Evolutionary conservation across 2,888 invertebrate genomes (phyloP).

Genomic region (Thera obeliscata): DNA sequence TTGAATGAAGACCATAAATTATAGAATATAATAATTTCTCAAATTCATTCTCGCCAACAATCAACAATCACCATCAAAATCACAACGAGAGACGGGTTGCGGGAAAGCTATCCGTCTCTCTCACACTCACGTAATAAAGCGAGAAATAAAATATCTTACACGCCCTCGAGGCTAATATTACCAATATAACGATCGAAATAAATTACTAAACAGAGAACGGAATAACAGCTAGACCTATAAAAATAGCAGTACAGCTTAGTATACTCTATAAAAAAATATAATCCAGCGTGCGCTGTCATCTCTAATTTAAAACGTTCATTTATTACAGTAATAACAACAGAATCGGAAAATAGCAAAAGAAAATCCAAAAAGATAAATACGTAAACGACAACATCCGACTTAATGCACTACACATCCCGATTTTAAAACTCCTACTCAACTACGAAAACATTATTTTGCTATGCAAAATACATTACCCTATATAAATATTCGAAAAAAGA

Average conservation of each 20-base stretch:
- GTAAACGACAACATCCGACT: conserved; percentile 55
- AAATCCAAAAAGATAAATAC: conserved; percentile 57
- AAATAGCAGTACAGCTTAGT: conserved; percentile 83
- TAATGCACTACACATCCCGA: conserved; percentile 58
- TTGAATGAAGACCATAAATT: conserved; percentile 82
- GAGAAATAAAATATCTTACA: conserved; percentile 48
- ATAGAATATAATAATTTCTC: conserved; percentile 79
- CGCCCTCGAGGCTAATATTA: conserved; percentile 46
- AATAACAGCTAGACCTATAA: conserved; percentile 78
- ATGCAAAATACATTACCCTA: conserved; percentile 82
- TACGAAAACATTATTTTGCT: conserved; percentile 80
- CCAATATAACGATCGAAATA: conserved; percentile 57
- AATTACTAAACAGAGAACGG: conserved; percentile 64
- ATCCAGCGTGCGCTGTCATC: conserved; percentile 76
- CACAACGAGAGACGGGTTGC: conserved; percentile 55
- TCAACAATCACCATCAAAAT: conserved; percentile 80
- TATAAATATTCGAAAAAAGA: conserved; percentile 59
- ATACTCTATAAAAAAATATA: conserved; percentile 83
- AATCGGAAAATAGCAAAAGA: conserved; percentile 53
- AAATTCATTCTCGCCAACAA: conserved; percentile 80
- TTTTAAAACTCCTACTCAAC: conserved; percentile 60
- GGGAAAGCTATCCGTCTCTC: conserved; percentile 29
- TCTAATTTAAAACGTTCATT: conserved; percentile 74
- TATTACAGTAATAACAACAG: conserved; percentile 71
- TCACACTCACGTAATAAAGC: conserved; percentile 52